Conservation (phyloP, 2,888 invertebrate species). For the Campoplex nolae region DNA sequence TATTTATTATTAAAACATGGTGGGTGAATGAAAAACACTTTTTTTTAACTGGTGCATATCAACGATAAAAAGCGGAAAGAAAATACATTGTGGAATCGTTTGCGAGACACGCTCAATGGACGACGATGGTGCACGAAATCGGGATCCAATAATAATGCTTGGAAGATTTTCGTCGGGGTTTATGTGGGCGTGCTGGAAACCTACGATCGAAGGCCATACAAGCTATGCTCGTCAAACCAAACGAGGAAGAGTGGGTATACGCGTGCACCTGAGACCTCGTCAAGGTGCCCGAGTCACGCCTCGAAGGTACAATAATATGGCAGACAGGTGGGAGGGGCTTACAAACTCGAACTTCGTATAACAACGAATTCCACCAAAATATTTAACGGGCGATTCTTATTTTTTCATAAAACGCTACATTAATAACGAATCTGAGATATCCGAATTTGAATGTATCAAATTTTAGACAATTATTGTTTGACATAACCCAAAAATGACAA, state of each 20-base stretch:
- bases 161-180: neutral
- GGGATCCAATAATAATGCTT: neutral
- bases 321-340: conserved; percentile 78
- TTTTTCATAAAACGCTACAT: neutral
- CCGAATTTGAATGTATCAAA: neutral
- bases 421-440: neutral
- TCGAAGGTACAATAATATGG: conserved; percentile 62
- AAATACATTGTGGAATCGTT: neutral
- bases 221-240: conserved; percentile 6
- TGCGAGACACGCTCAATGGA: neutral
- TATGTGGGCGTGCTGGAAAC: conserved; percentile 39
- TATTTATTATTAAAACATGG: neutral
- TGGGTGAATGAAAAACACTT: neutral
- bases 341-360: neutral
- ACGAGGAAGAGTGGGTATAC: conserved; percentile 55
- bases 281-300: conserved; percentile 53
- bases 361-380: conserved; percentile 6
- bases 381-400: neutral
- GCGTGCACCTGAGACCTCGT: conserved; percentile 62
- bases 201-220: conserved; percentile 10
- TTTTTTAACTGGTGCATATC: neutral
- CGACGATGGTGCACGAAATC: neutral
- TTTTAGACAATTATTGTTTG: neutral
- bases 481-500: neutral
- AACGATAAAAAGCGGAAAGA: neutral